phyloP scores from a whole-genome alignment of 1,140 invertebrate species.

The Tetramorium parvispinum region DNA sequence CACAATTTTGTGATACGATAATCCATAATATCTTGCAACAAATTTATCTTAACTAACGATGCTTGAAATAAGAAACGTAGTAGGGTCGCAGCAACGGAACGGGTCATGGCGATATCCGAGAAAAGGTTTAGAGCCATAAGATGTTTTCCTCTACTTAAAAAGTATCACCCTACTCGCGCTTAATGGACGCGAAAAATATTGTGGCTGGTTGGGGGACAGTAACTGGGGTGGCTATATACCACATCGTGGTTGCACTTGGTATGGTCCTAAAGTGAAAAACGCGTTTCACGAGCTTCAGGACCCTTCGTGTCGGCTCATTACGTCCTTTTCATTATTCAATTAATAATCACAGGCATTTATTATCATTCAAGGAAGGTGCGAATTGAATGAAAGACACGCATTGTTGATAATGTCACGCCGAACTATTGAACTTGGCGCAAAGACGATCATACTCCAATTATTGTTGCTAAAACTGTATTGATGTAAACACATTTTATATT shows the following conservation, averaged over 20 bases:
- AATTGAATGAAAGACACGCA: conserved; percentile 78
- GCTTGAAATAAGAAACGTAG: conserved; percentile 71
- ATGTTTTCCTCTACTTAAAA: conserved; percentile 65
- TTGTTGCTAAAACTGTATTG: conserved; percentile 7
- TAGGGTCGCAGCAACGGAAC: conserved; percentile 17
- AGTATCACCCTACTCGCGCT: conserved; percentile 64
- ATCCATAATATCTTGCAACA: conserved; percentile 55
- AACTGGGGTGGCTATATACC: conserved; percentile 57
- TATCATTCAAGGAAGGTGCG: conserved; percentile 73
- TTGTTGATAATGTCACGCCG: conserved; percentile 77
- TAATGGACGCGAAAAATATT: conserved; percentile 75
- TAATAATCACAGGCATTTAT: conserved; percentile 82
- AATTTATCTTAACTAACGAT: conserved; percentile 70
- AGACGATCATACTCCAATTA: background rate
- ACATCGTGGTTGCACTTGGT: conserved; percentile 70
- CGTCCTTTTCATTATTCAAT: conserved; percentile 81
- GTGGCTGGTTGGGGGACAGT: conserved; percentile 50
- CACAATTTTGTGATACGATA: conserved; percentile 53
- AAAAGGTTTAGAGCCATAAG: conserved; percentile 48
- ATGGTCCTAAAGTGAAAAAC: conserved; percentile 75
- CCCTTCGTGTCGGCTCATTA: conserved; percentile 75
- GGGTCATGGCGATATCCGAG: conserved; percentile 2
- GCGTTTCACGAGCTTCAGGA: conserved; percentile 9
- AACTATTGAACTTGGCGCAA: conserved; percentile 8
- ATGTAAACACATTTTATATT: conserved; percentile 45